phyloP scores from a whole-genome alignment of 1,140 invertebrate genomes.

The Drosophila suzukii region DNA sequence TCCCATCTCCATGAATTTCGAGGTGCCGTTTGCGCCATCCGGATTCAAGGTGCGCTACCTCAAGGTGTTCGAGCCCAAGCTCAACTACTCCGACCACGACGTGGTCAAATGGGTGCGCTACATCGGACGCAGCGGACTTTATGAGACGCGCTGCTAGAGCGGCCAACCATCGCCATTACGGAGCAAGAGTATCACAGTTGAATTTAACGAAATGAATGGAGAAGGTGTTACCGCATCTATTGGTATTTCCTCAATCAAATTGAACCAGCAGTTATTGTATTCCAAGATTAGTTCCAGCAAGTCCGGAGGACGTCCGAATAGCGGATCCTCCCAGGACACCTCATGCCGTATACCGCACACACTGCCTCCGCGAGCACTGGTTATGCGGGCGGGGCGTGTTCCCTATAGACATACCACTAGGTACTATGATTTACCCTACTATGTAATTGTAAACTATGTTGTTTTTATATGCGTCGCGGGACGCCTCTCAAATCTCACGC shows the following conservation, averaged over 20 bases:
- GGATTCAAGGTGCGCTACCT: constrained; percentile 99
- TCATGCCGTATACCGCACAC: constrained; percentile 39
- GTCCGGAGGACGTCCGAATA: constrained; percentile 25
- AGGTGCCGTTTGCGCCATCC: constrained; percentile 98
- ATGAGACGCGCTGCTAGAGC: constrained; percentile 98
- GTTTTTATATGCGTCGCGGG: constrained; percentile 60
- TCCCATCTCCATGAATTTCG: constrained; percentile 99
- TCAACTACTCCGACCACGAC: constrained; percentile 99
- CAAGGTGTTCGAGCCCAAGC: constrained; percentile 99
- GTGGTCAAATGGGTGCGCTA: constrained; percentile 99
- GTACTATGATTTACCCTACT: constrained; percentile 65
- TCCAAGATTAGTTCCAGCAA: constrained; percentile 73
- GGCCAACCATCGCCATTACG: constrained; percentile 9
- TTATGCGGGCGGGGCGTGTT: constrained; percentile 33
- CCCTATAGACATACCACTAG: constrained; percentile 71
- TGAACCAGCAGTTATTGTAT: constrained; percentile 74
- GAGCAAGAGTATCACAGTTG: constrained; percentile 61
- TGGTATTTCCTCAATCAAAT: constrained; percentile 77
- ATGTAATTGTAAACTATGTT: constrained; percentile 68
- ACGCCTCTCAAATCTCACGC: constrained; percentile 70
- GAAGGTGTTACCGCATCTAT: constrained; percentile 52
- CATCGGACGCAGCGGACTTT: constrained; percentile 99
- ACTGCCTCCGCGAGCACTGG: constrained; percentile 24
- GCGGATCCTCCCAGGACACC: constrained; percentile 11
- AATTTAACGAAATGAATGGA: constrained; percentile 52